Base-by-base conservation (phyloP, 1,140 invertebrate genomes). In the Calosoma granatense region DNA sequence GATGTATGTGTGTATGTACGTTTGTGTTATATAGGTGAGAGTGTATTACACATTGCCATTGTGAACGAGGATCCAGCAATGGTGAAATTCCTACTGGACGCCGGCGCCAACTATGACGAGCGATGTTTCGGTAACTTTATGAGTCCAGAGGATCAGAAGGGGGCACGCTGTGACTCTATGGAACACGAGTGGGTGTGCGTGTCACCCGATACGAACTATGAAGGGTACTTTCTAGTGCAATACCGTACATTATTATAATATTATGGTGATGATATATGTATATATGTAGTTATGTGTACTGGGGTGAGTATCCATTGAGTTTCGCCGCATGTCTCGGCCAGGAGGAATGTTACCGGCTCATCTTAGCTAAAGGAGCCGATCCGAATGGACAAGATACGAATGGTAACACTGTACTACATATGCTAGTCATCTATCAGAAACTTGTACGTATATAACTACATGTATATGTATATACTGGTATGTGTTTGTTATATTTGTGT, bases 11-110 rank as follows among this genome's bases (percentile, higher is more conserved):
- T 39, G 14, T 36, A 54, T 15, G 52, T 51, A 53, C 22, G 19
- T 58, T 39, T 14, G n/a, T 59, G 11, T 56, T 59, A 63, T 30
- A n/a, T 55, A 89, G 89, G 91, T 0, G 91, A 95, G 67, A 92
- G 84, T 69, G 89, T 91, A 0, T 76, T 99, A 0, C 96, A 99
- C 65, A 94, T 98, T 70, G 93, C 95, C 0, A 97, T 98, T 63
- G 94, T 97, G 0, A 98, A 98, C 71, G 96, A 98, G 70, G 96
- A 99, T 72, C 93, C 94, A 0, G 84, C 90, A 0, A 94, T 98
- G 92, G 94, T 97, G 0, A 97, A 97, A 73, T 97, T 90, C 71
- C 75, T 98, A 3, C 72, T 99, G 23, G 92, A 97, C 65, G 85
- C 90, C 55, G 92, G 93, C 2, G 92, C 90, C 0, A 85, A 98